Conservation (phyloP, 2,113 vertebrate species). For the Cryptotis parvus region DNA sequence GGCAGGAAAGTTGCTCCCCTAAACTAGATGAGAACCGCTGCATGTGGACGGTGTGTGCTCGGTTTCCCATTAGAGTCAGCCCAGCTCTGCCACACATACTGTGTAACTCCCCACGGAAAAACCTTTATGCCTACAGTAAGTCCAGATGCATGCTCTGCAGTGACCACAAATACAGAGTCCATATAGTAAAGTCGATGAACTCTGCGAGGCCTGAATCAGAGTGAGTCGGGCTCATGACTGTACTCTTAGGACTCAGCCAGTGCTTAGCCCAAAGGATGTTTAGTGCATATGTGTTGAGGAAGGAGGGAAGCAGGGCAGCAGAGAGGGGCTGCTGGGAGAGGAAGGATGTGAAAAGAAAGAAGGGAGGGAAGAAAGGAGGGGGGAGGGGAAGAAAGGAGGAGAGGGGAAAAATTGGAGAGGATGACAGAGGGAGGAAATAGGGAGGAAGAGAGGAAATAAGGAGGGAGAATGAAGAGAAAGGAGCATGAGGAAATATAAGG, state of each 20-base stretch:
- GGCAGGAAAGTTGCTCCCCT: not conserved
- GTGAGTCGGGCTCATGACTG: not conserved
- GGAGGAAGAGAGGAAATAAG: too few relatives aligned
- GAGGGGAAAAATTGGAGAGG: too few relatives aligned
- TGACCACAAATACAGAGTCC: not conserved
- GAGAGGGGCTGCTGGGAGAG: too few relatives aligned
- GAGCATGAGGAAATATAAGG: too few relatives aligned
- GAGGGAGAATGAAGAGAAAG: too few relatives aligned
- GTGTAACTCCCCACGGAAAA: not conserved
- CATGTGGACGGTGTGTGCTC: not conserved
- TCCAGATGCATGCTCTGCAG: not conserved
- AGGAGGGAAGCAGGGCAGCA: too few relatives aligned
- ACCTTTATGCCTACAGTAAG: not conserved
- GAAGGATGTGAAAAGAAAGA: too few relatives aligned
- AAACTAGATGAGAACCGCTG: not conserved
- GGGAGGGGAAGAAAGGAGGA: too few relatives aligned
- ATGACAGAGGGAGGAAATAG: too few relatives aligned
- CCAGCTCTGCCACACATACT: rapidly evolving
- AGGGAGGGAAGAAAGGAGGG: too few relatives aligned
- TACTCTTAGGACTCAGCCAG: too few relatives aligned
- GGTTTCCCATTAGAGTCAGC: not conserved
- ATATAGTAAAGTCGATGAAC: not conserved
- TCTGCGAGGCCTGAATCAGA: not conserved
- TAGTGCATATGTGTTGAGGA: too few relatives aligned
- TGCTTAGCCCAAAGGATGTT: not conserved